Evolutionary conservation across 1,140 invertebrate genomes (phyloP).

Genomic region (Zaprionus lachaisei): DNA sequence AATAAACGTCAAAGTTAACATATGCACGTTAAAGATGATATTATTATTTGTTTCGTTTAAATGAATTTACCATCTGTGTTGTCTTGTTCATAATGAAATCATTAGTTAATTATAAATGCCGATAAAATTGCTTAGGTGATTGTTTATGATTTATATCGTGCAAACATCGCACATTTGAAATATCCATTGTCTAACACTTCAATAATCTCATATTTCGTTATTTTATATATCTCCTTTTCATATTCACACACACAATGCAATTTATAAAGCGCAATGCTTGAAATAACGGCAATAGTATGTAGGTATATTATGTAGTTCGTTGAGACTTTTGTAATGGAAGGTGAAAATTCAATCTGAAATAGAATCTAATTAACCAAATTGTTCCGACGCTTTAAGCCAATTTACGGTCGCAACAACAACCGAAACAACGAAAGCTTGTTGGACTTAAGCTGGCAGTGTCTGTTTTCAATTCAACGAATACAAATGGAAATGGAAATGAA

Average conservation of each 20-base stretch:
- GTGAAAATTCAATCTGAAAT: background rate
- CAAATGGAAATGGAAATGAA: slow-evolving; percentile 25
- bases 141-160: slow-evolving; percentile 17
- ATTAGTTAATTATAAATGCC: background rate
- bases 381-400: background rate
- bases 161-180: slow-evolving; percentile 41
- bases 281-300: no score
- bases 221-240: background rate
- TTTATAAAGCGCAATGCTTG: background rate
- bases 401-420: background rate
- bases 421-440: slow-evolving; percentile 12
- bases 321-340: background rate
- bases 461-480: slow-evolving; percentile 28
- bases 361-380: background rate
- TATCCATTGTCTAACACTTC: slow-evolving; percentile 14
- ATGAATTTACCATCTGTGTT: no score
- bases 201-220: slow-evolving; percentile 23
- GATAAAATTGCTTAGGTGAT: no score
- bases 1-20: no score
- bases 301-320: background rate
- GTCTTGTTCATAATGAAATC: no score
- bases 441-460: slow-evolving; percentile 18
- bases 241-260: background rate
- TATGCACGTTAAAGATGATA: no score
- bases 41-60: no score